phyloP scores from a whole-genome alignment of 2,888 invertebrate species.

The Philopedon plagiatum region DNA sequence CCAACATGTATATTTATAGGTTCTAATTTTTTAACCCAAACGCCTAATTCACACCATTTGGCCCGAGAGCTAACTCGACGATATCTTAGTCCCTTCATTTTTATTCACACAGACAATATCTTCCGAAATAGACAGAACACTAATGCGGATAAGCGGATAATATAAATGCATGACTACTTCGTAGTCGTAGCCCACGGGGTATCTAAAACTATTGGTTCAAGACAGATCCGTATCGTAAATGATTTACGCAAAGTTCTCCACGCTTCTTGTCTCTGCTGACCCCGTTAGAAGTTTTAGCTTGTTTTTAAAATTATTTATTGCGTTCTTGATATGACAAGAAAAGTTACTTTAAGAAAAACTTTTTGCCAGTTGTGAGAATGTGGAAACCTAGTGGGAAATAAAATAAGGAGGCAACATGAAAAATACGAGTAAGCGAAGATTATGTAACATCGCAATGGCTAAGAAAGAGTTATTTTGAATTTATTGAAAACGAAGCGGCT shows the following conservation, averaged over 20 bases:
- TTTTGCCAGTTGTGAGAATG: slow-evolving; percentile 11
- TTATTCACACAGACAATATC: background rate
- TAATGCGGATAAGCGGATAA: background rate
- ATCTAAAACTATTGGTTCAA: slow-evolving; percentile 26
- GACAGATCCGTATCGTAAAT: slow-evolving; percentile 42
- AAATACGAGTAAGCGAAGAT: background rate
- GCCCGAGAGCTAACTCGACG: background rate
- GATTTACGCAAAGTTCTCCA: slow-evolving; percentile 33
- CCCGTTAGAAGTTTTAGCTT: slow-evolving; percentile 35
- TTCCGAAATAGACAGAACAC: background rate
- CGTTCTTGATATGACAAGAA: slow-evolving; percentile 41
- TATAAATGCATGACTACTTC: slow-evolving; percentile 26
- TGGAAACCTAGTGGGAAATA: slow-evolving; percentile 12
- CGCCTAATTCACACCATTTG: no score
- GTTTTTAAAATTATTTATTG: slow-evolving; percentile 43
- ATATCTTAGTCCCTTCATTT: background rate
- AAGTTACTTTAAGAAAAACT: slow-evolving; percentile 33
- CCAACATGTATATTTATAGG: no score
- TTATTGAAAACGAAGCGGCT: no score
- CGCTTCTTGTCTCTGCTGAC: slow-evolving; percentile 24
- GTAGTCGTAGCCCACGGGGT: background rate
- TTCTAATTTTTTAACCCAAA: no score
- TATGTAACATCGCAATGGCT: background rate
- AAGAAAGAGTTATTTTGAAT: no score
- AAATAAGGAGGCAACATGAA: background rate